Conservation (phyloP, 2,888 invertebrate genomes). For the Netelia fuscicornis region DNA sequence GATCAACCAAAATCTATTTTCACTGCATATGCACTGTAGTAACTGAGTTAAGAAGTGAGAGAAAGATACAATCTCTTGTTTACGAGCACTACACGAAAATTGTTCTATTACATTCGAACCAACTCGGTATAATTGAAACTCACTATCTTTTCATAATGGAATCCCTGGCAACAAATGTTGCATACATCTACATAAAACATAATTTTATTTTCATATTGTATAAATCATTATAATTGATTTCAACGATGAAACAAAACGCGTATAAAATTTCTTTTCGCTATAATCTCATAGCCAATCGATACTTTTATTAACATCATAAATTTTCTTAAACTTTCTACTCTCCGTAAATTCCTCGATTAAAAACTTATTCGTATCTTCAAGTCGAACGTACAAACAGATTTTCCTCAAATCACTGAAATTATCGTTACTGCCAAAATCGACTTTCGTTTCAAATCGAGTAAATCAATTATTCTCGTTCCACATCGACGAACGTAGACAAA, state of each 20-base stretch:
- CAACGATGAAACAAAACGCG: neutral
- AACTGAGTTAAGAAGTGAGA: neutral
- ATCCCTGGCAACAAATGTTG: conserved; percentile 38
- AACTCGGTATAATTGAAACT: conserved; percentile 39
- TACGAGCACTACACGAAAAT: conserved; percentile 36
- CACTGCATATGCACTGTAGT: neutral
- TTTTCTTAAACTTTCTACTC: too few species aligned
- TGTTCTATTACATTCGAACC: conserved; percentile 22
- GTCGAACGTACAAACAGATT: too few species aligned
- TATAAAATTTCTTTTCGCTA: neutral
- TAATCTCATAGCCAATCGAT: too few species aligned
- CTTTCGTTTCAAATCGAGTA: neutral
- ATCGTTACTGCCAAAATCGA: neutral
- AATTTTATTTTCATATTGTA: conserved; percentile 3
- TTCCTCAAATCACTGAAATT: too few species aligned
- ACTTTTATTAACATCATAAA: too few species aligned
- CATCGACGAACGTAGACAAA: neutral
- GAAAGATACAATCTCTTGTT: conserved; percentile 2
- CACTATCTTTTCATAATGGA: conserved; percentile 31
- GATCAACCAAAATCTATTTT: conserved; percentile 34
- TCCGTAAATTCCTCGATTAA: too few species aligned
- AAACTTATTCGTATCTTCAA: too few species aligned
- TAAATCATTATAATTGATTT: conserved; percentile 34
- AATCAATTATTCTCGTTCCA: neutral
- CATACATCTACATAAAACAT: conserved; percentile 57